Base-by-base conservation (phyloP, 2,113 vertebrate species). In the Holacanthus passer region DNA sequence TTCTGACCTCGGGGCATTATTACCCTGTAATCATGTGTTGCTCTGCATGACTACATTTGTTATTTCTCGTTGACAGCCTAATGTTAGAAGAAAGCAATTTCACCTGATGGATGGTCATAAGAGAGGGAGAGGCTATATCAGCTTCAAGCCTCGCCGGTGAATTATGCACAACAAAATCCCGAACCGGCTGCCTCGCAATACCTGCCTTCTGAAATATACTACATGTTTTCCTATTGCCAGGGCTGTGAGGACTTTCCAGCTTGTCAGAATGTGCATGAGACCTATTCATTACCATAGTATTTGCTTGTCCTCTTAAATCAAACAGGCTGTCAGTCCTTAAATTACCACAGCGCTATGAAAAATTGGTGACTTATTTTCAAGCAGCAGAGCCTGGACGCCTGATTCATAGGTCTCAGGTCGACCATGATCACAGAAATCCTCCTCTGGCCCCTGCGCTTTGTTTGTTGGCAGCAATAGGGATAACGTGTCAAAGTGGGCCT, bases 31-130 rank as follows among this genome's bases (percentile, higher is more conserved):
- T 93, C 89, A 90, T 85, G 89, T 81, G 71, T 87, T 76, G 60
- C 83, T 92, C 87, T 86, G 73, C 88, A 77, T 77, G 87, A 83
- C 86, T 73, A 91, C 90, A 92, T 94, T 90, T 87, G 88, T 94
- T 93, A 92, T 90, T 87, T 74, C 86, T 65, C 47, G 7, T 66
- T 88, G 93, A 93, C 88, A 90, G 85, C 58, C 85, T 87, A 84
- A 88, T 87, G 89, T 85, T 91, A 53, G 83, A 85, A 90, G 84
- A 89, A 92, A 85, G 91, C 90, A 87, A 88, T 93, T 93, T 82
- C 66, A 83, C 68, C 86, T 93, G 92, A 94, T 91, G 87, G 87
- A 93, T 92, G 91, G 81, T 87, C 87, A 81, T 87, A 77, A 74
- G 82, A 78, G 52, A 12, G 17, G 73, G 73, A 79, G 87, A 83